Evolutionary conservation across 2,113 vertebrate species (phyloP), one percentile per base, ranked within the genome.

Genomic region (Alligator sinensis): DNA sequence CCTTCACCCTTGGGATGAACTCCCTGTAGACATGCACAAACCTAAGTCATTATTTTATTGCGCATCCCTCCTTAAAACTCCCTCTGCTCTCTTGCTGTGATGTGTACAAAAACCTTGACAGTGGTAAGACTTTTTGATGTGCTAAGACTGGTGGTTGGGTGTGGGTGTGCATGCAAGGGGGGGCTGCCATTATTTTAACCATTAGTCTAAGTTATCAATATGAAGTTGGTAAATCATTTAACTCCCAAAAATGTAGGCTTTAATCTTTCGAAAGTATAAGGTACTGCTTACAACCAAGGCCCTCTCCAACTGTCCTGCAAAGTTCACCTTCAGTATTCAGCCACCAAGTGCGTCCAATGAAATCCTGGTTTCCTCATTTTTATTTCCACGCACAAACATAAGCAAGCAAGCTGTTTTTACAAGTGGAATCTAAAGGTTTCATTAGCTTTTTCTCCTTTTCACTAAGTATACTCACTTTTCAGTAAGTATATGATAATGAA

Each of bases 1-100:
- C 63, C 84, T 64, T 79, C 38, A 1, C 61, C 75, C 30, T 1
- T 70, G 91, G 63, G 61, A 72, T 14, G 16, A 30, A 17, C 10
- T 59, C 22, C 59, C 27, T 84, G 15, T 2, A 30, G 0, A 2
- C 0, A 75, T 14, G 68, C 54, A n/a, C 62, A 85, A 82, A 62
- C 12, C 78, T 92, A 47, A 47, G 47, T 47, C 47, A 47, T 47
- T 47, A 47, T 47, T 47, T 47, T 47, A 9, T 47, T 47, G 47
- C 8, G 47, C 47, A 47, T 47, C 47, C 18, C 54, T 76, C 47
- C 28, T 64, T 64, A 38, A 54, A 91, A 79, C 60, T 47, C 47
- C 47, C 47, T 59, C 6, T 55, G 3, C 61, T 62, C 3, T 19
- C 11, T 66, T 66, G 24, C 25, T 60, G 11, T 38, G n/a, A 18